A percentile compares a stretch with the other conserved stretches of the same genome.
Conservation (phyloP, 2,888 invertebrate genomes). For the Amblyjoppa fuscipennis region DNA sequence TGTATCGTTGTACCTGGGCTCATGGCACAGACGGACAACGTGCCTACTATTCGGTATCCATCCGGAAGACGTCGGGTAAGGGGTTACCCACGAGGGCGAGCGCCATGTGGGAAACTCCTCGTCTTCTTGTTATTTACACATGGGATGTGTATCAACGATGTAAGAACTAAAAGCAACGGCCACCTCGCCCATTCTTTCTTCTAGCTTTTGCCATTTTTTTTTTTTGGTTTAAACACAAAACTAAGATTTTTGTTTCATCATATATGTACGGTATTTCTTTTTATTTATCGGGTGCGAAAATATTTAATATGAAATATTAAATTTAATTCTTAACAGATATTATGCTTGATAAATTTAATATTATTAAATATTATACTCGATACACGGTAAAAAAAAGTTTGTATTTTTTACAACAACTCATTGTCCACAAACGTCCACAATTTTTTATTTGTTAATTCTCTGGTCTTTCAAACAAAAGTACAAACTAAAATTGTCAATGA, state of each 20-base stretch:
- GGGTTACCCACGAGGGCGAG: conserved; percentile 67
- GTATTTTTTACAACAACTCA: too few species aligned
- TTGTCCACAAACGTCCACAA: too few species aligned
- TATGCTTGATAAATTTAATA: too few species aligned
- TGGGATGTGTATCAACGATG: conserved; percentile 47
- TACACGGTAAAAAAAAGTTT: too few species aligned
- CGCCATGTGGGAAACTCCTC: conserved; percentile 80
- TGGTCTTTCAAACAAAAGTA: too few species aligned
- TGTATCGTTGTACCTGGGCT: conserved; percentile 32
- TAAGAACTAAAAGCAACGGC: conserved; percentile 61
- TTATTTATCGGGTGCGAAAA: not conserved
- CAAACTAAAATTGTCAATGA: too few species aligned
- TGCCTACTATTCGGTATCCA: conserved; percentile 20
- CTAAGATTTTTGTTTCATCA: conserved; percentile 4
- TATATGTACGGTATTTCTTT: conserved; percentile 8
- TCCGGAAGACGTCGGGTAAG: conserved; percentile 58
- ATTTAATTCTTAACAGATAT: too few species aligned
- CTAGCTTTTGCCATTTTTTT: not conserved
- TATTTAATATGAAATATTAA: too few species aligned
- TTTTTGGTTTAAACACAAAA: not conserved
- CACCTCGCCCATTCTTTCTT: conserved; percentile 11
- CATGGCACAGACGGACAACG: conserved; percentile 82
- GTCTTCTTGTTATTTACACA: conserved; percentile 57
- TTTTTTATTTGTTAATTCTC: too few species aligned
- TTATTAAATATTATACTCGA: too few species aligned